Base-by-base conservation (phyloP, 2,797 vertebrate species). In the Onychomys arenicola region DNA sequence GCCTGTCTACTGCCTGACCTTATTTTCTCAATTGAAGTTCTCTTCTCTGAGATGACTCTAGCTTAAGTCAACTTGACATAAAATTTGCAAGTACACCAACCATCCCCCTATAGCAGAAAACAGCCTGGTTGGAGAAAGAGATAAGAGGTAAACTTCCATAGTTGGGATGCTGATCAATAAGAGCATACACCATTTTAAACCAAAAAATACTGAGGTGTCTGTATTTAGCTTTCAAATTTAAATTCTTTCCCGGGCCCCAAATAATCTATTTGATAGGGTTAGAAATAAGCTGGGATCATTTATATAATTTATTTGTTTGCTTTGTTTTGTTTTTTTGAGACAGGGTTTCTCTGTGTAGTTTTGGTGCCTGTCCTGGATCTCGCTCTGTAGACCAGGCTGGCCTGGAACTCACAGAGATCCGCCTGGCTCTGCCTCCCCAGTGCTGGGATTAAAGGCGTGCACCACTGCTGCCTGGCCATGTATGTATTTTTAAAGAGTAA, bases 111-210 rank as follows among this genome's bases (percentile, higher is more conserved):
- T 13, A 76, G 12, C 3, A 83, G 59, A 93, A 67, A 71, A 4
- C 65, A 90, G 78, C 43, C 6, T 83, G 46, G 5, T 27, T 73
- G 34, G 21, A 57, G 5, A 49, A 93, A 84, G 27, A 21, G 11
- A 4, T 17, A 75, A 75, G 46, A 61, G 25, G 86, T n/a, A 37
- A 52, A 86, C 9, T n/a, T 4, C 61, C 25, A 37, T 29, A 81
- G 3, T 59, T 61, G 88, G 80, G 76, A 32, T 63, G 95, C 37
- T 94, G 67, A 94, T 40, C 85, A 88, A 17, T 34, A 83, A 90
- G 16, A 91, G 27, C n/a, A 29, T 95, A 40, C n/a, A 9, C n/a
- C 69, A 21, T 89, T 81, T 63, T 61, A 91, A 82, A 81, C 25
- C 61, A 82, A 84, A 81, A 90, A 86, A 76, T 17, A 78, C 16